A percentile compares a stretch with the other conserved stretches of the same genome.
Conservation (phyloP, 2,797 vertebrate genomes). For the Anabacerthia variegaticeps region DNA sequence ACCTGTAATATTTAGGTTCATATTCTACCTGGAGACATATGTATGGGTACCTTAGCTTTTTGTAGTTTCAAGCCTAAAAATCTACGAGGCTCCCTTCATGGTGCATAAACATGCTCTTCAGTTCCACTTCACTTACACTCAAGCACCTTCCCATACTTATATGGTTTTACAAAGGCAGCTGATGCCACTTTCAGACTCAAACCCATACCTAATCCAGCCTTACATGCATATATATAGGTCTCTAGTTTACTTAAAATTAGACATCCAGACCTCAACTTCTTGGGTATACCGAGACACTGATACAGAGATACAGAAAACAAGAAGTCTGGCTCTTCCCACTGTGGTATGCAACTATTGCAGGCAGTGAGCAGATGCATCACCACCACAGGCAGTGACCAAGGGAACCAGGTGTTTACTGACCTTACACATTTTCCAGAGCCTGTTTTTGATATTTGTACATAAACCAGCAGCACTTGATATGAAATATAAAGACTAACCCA, state of each 20-base stretch:
- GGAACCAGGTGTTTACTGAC: not conserved
- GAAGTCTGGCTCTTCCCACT: not conserved
- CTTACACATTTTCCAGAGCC: not conserved
- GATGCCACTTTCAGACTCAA: not conserved
- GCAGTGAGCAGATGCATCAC: not conserved
- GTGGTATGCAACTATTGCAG: fast-evolving
- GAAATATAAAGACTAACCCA: not conserved
- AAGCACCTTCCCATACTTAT: fast-evolving
- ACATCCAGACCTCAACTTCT: not conserved
- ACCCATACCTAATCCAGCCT: not conserved
- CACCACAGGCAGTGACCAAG: not conserved
- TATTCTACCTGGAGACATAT: not conserved
- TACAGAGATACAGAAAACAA: not conserved
- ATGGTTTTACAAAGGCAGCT: not conserved
- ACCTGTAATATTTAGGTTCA: not conserved
- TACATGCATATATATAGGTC: not conserved
- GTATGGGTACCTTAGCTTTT: not conserved
- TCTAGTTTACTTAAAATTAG: not conserved
- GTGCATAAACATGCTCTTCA: not conserved
- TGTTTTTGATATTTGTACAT: fast-evolving
- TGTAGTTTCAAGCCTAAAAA: not conserved
- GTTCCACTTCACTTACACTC: not conserved
- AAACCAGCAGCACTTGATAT: not conserved
- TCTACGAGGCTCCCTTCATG: not conserved
- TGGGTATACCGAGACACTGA: not conserved